Evolutionary conservation across 2,797 vertebrate species (phyloP), one percentile per base, ranked within the genome.

Genomic region (Arremon aurantiirostris): DNA sequence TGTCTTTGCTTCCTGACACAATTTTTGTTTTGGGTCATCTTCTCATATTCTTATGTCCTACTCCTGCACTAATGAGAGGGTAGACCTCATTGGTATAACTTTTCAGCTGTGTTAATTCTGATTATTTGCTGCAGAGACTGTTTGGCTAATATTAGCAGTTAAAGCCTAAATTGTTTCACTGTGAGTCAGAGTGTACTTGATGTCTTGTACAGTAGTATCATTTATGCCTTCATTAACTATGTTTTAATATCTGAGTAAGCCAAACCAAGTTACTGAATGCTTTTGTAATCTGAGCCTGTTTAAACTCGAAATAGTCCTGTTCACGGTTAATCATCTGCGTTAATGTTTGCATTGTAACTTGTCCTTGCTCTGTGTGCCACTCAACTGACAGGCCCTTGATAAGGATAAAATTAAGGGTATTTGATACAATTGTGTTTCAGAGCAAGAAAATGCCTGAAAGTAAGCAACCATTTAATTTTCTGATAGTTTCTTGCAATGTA

Each of bases 221-320:
- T 55, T 84, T 86, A 63, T 28, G 30, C 57, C 34, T 93, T 85
- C 66, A 65, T 87, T 83, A 89, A 60, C 27, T 68, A 12, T 42
- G 35, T 55, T 90, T 91, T 91, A 91, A 53, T 93, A 77, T 89
- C 53, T 61, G 92, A 83, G 68, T 77, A 82, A 89, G 61, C 32
- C 60, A 57, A 64, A 86, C 78, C n/a, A 46, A 55, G 82, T 92
- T 92, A 47, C 72, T 92, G 63, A 92, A 81, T 41, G 50, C 91
- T 92, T 80, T 87, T 91, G 95, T 94, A 95, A 93, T 87, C 84
- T 81, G 89, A 95, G 42, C 93, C 72, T 94, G 84, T 93, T 93
- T 89, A 89, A 95, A 94, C 94, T 94, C 2, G 35, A 89, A 89
- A 52, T 69, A 56, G 39, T 94, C 23, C 53, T 64, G 89, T 89